A percentile compares a stretch with the other conserved stretches of the same genome.
Evolutionary conservation across 2,113 vertebrate species (phyloP).

Genomic region (Labeo catla): DNA sequence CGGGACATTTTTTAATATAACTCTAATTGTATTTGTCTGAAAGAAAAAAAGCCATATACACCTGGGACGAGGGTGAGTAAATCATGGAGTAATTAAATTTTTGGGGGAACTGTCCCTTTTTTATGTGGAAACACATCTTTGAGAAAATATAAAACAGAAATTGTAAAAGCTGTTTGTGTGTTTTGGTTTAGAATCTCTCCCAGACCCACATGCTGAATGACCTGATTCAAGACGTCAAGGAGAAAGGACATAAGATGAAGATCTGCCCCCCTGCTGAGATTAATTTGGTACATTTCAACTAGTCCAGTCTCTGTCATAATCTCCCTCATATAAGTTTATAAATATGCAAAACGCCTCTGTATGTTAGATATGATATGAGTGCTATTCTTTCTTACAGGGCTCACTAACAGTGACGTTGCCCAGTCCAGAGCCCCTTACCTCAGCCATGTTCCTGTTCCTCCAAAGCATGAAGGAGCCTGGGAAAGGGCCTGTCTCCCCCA

Average conservation of each 20-base stretch:
- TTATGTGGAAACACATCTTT: neutral
- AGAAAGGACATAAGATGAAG: conserved; percentile 90
- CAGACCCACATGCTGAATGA: conserved; percentile 94
- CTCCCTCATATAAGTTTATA: neutral
- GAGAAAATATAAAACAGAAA: neutral
- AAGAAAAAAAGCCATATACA: no score
- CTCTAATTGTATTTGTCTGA: no score
- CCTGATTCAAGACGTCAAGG: conserved; percentile 91
- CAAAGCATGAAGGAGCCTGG: conserved; percentile 93
- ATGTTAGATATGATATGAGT: neutral
- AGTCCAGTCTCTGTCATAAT: neutral
- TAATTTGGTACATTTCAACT: conserved; percentile 79
- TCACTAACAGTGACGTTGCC: conserved; percentile 84
- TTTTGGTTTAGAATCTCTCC: conserved; percentile 84
- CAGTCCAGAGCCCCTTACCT: conserved; percentile 90
- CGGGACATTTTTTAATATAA: no score
- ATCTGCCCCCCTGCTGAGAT: conserved; percentile 83
- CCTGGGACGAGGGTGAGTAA: no score
- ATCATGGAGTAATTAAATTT: no score
- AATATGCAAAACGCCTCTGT: neutral
- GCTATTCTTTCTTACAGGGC: conserved; percentile 73
- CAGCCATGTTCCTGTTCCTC: conserved; percentile 95
- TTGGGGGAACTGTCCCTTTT: no score
- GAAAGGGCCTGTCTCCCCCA: conserved; percentile 90
- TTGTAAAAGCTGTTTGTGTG: neutral